A percentile compares a stretch with the other conserved stretches of the same genome.
Conservation (phyloP, 2,113 vertebrate species). For the Cheirogaleus medius region DNA sequence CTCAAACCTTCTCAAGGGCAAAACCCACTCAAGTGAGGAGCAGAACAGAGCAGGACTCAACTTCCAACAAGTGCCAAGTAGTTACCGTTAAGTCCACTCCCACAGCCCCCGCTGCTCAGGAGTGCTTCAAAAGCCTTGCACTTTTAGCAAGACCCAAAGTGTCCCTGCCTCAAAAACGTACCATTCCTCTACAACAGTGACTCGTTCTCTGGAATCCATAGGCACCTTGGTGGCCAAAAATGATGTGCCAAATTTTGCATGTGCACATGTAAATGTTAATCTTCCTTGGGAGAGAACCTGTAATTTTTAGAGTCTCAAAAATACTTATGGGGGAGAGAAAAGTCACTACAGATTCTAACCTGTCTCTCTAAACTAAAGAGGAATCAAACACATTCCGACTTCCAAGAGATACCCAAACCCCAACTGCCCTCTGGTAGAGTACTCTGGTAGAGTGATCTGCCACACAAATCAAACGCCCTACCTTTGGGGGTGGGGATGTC, state of each 20-base stretch:
- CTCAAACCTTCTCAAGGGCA: background rate
- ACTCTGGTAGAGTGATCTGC: background rate
- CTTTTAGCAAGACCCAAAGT: background rate
- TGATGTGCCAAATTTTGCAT: background rate
- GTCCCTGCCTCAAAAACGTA: background rate
- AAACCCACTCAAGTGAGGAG: slow-evolving; percentile 10
- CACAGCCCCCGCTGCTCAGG: background rate
- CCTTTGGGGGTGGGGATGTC: background rate
- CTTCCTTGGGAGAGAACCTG: background rate
- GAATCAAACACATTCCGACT: background rate
- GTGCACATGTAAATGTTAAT: background rate
- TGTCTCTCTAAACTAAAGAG: background rate
- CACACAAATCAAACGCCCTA: background rate
- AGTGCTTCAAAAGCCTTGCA: background rate
- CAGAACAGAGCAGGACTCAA: background rate
- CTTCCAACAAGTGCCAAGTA: background rate
- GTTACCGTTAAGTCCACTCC: background rate
- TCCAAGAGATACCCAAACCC: background rate
- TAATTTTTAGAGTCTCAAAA: background rate
- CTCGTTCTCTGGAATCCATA: background rate
- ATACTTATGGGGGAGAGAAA: background rate
- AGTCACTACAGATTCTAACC: background rate
- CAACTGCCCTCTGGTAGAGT: background rate
- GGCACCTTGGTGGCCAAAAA: background rate
- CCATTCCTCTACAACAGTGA: background rate